Base-by-base conservation (phyloP, 92 coral and sea anemone species). In the Epizoanthus stellaris region DNA sequence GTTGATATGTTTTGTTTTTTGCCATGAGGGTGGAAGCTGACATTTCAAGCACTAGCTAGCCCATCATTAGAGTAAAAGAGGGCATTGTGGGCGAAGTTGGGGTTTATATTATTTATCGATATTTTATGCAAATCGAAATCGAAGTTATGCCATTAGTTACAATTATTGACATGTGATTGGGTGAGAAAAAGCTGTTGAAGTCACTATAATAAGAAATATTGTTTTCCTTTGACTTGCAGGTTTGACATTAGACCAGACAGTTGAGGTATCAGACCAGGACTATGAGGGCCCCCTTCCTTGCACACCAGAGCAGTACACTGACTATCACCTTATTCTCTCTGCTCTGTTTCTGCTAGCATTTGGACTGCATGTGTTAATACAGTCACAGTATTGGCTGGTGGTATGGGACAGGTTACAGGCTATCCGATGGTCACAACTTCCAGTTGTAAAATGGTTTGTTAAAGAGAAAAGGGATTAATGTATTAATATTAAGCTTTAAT, bases 201-300 rank as follows among this genome's bases (percentile, higher is more conserved):
- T 2, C 36, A 30, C 36, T 20, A 20, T 36, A 25, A 34, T 60
- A 20, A 21, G 30, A 3, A 13, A 17, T 56, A 7, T 40, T 39
- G 0, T 43, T 57, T 53, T 9, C 85, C 42, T 61, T 17, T 69
- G 69, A 58, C 4, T 75, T 61, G n/a, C 67, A 96, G 99, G 99
- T 87, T 87, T 96, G 65, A 93, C 82, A 36, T 93, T 94, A 15
- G 92, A 96, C 70, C 47, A 67, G 53, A 84, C 93, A 23, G 89
- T 96, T 2, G 85, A 83, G 62, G 91, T 96, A 4, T 82, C 89
- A 40, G 83, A 85, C 13, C 82, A 91, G 67, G 99, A 96, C 89
- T 91, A 89, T 42, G 49, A 87, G 2, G 98, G 99, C 6, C 98
- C 99, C 25, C 47, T 96, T 30, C 75, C 86, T 40, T 91, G 93